Conservation (phyloP, 2,113 vertebrate species). For the Rhadina sibilatrix region DNA sequence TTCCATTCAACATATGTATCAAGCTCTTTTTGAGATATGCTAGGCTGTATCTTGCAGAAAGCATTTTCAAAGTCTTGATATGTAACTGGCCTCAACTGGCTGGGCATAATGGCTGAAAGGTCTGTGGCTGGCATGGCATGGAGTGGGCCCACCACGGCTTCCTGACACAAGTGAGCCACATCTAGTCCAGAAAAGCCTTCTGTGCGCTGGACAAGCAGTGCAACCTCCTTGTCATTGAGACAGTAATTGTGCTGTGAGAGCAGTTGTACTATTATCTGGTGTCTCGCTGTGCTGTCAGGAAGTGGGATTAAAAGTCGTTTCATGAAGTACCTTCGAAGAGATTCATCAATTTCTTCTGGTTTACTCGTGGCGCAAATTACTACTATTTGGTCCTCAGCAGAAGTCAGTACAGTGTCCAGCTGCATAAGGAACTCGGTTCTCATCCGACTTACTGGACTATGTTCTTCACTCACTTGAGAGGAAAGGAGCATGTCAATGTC, state of each 20-base stretch:
- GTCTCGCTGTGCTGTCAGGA: slow-evolving; percentile 94
- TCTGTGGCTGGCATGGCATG: slow-evolving; percentile 91
- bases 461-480: slow-evolving; percentile 90
- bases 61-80: slow-evolving; percentile 99
- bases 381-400: slow-evolving; percentile 93
- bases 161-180: slow-evolving; percentile 94
- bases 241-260: slow-evolving; percentile 99
- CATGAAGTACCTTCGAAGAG: slow-evolving; percentile 97
- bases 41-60: slow-evolving; percentile 99
- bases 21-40: slow-evolving; percentile 98
- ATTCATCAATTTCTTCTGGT: slow-evolving; percentile 97
- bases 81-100: slow-evolving; percentile 95
- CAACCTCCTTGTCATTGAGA: slow-evolving; percentile 98
- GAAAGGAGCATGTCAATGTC: slow-evolving; percentile 95
- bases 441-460: slow-evolving; percentile 90
- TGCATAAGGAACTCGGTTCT: slow-evolving; percentile 97
- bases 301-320: slow-evolving; percentile 97
- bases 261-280: slow-evolving; percentile 99
- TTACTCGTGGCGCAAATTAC: slow-evolving; percentile 98
- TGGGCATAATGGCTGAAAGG: slow-evolving; percentile 91
- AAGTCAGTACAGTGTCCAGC: slow-evolving; percentile 92
- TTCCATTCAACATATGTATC: slow-evolving; percentile 99
- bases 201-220: slow-evolving; percentile 96
- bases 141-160: slow-evolving; percentile 91
- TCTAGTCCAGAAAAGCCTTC: slow-evolving; percentile 98